Base-by-base conservation (phyloP, 2,797 vertebrate genomes). In the Hirundo rustica region DNA sequence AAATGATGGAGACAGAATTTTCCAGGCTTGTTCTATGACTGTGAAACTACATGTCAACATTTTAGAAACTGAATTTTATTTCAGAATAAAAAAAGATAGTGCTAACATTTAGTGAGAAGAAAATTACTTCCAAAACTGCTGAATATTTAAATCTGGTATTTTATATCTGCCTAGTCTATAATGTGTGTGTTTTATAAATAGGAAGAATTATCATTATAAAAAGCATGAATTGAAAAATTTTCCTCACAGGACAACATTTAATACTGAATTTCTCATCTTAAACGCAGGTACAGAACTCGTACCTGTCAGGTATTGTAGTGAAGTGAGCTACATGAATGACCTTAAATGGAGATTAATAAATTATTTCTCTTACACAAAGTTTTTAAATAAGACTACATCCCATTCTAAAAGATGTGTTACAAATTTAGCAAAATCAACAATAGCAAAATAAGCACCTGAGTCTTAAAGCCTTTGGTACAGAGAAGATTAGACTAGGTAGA, bases 61-160 rank as follows among this genome's bases (percentile, higher is more conserved):
- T 95, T 91, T 68, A 80, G 84, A 91, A 90, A 92, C 11, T 29
- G 32, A 87, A 85, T 87, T 91, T 94, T 82, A 51, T 79, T 81
- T 87, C 44, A 54, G 36, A 64, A 26, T 73, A 32, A 85, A 76
- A 95, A 89, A 83, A 54, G 22, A 32, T 1, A 78, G 27, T 48
- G 5, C 44, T 67, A 80, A 67, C 29, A 64, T 81, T 22, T 66
- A 86, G 73, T 62, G 62, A 74, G 84, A 95, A 71, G 17, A 48
- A 87, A 89, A 57, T 50, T 64, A 80, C 76, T 75, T 74, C 8
- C 48, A 92, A 79, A 91, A 65, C 27, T 68, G n/a, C 27, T 68
- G 75, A 92, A 91, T 92, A 92, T 91, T 92, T 93, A 91, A 88
- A 91, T 62, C 26, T 81, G 70, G 61, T 55, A 88, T 95, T 92